Evolutionary conservation across 2,113 vertebrate species (phyloP), one percentile per base, ranked within the genome.

Genomic region (Psephotus haematonotus): DNA sequence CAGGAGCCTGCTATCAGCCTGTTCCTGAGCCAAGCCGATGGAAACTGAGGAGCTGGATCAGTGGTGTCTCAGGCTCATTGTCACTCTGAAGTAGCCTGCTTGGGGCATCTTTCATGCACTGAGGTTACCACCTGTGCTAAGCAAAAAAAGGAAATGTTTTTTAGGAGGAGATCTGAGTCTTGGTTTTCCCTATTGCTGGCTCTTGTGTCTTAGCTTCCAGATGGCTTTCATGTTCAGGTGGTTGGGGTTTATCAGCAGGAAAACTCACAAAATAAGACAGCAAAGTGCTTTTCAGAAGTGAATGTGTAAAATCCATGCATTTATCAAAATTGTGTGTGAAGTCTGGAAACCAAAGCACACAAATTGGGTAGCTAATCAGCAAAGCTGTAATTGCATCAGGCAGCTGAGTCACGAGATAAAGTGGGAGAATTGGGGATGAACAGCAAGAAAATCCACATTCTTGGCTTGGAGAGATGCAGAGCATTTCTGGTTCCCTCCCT

Each of bases 391-490:
- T 87, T 94, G 76, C 75, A 94, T 90, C 82, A 94, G 90, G 50
- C 90, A 86, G 91, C 83, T 94, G 96, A 97, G 62, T 93, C 93
- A 96, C 2, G 4, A 88, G 96, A 93, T 91, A 82, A 94, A 79
- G 77, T 57, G 80, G 49, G 62, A 95, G 82, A 93, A 93, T 41
- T 69, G 77, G 49, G 67, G 86, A 91, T 92, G 87, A 95, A 85
- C 67, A 85, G 81, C 91, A 90, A 91, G 94, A 96, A 94, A 92
- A 96, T 88, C 88, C 90, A 92, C 90, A 95, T 93, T 92, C 83
- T 92, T 96, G 85, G 77, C 88, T 92, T 68, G 57, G 35, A 75
- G 72, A 83, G 82, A 88, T 0, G 1, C 39, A 63, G 75, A 88
- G 44, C 31, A 15, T 70, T 93, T 80, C 85, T 81, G 69, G 43